Evolutionary conservation across 2,797 vertebrate species (phyloP), one percentile per base, ranked within the genome.

Genomic region (Phrynocephalus guinanensis): DNA sequence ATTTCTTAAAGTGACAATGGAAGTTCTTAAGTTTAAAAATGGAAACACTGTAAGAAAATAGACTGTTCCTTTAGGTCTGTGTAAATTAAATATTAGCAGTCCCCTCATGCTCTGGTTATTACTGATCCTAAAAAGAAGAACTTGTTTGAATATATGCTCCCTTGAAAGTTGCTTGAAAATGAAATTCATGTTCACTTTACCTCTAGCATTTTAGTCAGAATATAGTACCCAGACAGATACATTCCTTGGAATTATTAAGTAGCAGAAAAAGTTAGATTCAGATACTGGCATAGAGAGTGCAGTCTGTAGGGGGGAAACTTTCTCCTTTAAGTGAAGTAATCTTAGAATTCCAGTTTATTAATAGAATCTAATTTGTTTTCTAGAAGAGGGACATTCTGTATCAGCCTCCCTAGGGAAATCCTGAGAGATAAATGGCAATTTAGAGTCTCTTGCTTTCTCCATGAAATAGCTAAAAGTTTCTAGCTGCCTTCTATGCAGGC

Each of bases 41-140:
- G n/a, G 72, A 86, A 90, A 82, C 83, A 48, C 77, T 86, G 82
- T 66, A 84, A 88, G 83, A 94, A 93, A 83, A 83, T 33, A 44
- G 48, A 44, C 22, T 78, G 44, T 87, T 79, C 6, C 72, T 30
- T 26, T 15, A 60, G 26, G 10, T 68, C 68, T 20, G 68, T 68
- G 44, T 68, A 52, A 78, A 79, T 6, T 33, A 44, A 1, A 44
- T 66, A 66, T 48, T 66, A 77, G 7, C 73, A n/a, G 9, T 15
- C 71, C 38, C 26, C 3, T n/a, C 26, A 8, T 22, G 7, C 28
- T 15, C 33, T 44, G 10, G 10, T 66, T 30, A 26, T 72, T 60
- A 73, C 3, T 76, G 10, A 22, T 1, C 5, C 28, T 79, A 38
- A 72, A 80, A 18, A 86, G 68, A 86, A 86, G 63, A 56, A 18